These are phyloP conservation scores for Lepidurus packardi DNA, from an alignment of 1,140 invertebrate species.

Conservation along the genomic window DNA sequence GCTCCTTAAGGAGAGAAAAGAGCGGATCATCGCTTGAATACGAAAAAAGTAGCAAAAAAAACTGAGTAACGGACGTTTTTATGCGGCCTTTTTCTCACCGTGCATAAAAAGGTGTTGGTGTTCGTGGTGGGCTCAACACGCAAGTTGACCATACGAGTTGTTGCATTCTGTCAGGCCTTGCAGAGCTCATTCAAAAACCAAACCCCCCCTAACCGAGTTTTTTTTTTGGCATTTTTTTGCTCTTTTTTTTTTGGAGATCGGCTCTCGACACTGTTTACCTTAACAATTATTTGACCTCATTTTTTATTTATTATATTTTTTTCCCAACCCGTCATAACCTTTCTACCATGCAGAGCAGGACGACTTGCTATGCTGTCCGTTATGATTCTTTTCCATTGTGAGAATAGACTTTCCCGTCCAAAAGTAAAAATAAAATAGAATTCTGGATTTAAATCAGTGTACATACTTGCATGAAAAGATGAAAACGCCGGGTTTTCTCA, in stretches of 20 bases:
- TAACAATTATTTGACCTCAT: slow-evolving; percentile 19
- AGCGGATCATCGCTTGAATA: slow-evolving; percentile 1
- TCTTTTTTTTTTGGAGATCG: background rate
- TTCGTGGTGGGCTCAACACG: slow-evolving; percentile 17
- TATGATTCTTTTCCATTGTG: too few relatives aligned
- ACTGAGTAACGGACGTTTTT: background rate
- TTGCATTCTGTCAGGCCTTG: slow-evolving; percentile 12
- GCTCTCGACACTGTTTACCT: slow-evolving; percentile 8
- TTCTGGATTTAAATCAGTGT: too few relatives aligned
- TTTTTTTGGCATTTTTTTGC: background rate
- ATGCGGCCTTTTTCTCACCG: background rate
- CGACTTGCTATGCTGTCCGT: background rate
- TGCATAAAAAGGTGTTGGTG: slow-evolving; percentile 21
- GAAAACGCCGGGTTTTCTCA: background rate
- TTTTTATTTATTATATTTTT: background rate
- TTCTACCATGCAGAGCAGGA: background rate
- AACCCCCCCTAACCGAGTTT: background rate
- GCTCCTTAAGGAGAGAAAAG: background rate
- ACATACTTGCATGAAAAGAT: too few relatives aligned
- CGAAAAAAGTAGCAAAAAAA: background rate
- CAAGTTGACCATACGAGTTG: slow-evolving; percentile 17
- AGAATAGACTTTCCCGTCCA: too few relatives aligned
- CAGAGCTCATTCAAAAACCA: background rate
- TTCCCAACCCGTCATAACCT: background rate
- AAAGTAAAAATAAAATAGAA: too few relatives aligned